Conservation (phyloP, 2,113 vertebrate genomes). For the Speoplatyrhinus poulsoni region DNA sequence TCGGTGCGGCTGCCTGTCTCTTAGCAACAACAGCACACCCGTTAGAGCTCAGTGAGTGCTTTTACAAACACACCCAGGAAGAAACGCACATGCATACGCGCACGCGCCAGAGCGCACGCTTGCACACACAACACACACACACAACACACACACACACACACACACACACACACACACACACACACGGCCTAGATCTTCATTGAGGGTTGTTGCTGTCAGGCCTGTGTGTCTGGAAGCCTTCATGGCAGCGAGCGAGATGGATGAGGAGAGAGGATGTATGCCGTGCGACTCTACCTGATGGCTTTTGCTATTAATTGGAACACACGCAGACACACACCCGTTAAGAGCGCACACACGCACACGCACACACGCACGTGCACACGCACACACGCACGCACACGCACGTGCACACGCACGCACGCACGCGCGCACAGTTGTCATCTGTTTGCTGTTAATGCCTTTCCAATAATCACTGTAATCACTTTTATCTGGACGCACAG, state of each 20-base stretch:
- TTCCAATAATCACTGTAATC: conserved; percentile 14
- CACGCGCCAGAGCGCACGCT: background rate
- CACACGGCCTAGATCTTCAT: conserved; percentile 61
- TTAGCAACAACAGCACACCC: conserved; percentile 99
- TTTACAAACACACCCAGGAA: conserved; percentile 86
- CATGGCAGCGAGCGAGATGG: conserved; percentile 68
- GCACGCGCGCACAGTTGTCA: no score
- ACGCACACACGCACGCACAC: conserved; percentile 13
- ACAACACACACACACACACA: conserved; percentile 23
- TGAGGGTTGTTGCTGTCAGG: conserved; percentile 71
- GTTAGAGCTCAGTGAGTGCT: conserved; percentile 95
- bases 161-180: conserved; percentile 15
- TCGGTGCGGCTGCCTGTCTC: conserved; percentile 93
- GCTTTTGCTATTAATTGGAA: conserved; percentile 22
- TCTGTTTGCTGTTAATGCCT: background rate
- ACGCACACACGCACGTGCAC: background rate
- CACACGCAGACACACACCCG: conserved; percentile 50
- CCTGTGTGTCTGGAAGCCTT: conserved; percentile 70
- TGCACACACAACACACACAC: conserved; percentile 16
- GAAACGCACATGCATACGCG: conserved; percentile 55
- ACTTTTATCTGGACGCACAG: conserved; percentile 31
- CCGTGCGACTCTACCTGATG: conserved; percentile 16
- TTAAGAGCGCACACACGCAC: background rate
- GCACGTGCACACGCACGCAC: background rate
- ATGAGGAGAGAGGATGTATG: conserved; percentile 60